These are phyloP conservation scores for Prolemur simus DNA, from an alignment of 2,113 vertebrate genomes.

Conservation along the genomic window DNA sequence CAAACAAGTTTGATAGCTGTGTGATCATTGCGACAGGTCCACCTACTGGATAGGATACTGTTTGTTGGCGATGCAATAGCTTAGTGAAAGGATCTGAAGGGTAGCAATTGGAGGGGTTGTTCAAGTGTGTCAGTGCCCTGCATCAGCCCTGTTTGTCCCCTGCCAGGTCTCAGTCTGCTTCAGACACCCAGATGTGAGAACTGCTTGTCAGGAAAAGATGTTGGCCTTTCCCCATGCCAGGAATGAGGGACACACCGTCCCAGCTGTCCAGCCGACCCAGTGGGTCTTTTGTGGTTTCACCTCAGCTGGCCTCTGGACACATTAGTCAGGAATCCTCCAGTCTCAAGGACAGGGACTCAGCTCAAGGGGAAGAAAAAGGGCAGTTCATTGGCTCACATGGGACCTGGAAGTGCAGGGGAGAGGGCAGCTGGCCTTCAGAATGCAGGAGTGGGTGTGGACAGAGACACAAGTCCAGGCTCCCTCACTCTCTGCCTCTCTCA, in stretches of 20 bases:
- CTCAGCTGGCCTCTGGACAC: background rate
- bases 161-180: background rate
- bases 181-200: background rate
- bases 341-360: background rate
- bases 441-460: too few relatives aligned
- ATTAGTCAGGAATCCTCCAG: background rate
- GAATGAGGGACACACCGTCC: background rate
- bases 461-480: background rate
- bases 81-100: background rate
- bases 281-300: background rate
- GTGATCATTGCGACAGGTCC: background rate
- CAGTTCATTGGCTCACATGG: background rate
- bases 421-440: background rate
- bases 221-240: background rate
- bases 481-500: background rate
- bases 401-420: too few relatives aligned
- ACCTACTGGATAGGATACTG: rapidly evolving
- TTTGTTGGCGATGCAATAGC: too few relatives aligned
- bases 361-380: background rate
- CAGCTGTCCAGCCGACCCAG: background rate
- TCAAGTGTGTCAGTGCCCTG: background rate
- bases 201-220: background rate
- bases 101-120: background rate
- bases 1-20: background rate
- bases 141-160: background rate